These are phyloP conservation scores for Anastrepha obliqua DNA, from an alignment of 1,140 invertebrate genomes.

Conservation along the genomic window DNA sequence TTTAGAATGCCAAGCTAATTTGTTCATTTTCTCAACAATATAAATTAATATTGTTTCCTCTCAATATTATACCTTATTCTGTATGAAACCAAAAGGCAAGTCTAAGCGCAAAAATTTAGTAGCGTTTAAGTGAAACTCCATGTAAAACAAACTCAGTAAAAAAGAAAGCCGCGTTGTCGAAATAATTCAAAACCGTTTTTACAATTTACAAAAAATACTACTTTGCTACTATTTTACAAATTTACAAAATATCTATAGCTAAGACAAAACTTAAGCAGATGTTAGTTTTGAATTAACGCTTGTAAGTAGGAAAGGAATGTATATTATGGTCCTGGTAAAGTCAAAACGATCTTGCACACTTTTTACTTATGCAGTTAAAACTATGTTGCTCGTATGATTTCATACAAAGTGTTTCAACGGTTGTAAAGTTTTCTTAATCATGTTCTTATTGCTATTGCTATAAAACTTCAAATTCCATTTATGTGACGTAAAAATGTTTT, in stretches of 20 bases:
- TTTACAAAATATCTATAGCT: conserved; percentile 42
- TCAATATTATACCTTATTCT: not conserved
- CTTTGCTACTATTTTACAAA: conserved; percentile 53
- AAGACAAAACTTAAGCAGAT: not conserved
- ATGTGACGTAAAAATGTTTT: not conserved
- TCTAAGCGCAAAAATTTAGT: conserved; percentile 37
- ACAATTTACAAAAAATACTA: conserved; percentile 54
- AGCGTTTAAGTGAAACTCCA: not conserved
- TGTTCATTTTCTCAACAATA: not conserved
- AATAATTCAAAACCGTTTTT: conserved; percentile 49
- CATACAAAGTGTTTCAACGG: conserved; percentile 22
- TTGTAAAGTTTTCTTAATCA: conserved; percentile 47
- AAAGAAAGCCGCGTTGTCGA: conserved; percentile 39
- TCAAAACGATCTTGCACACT: conserved; percentile 33
- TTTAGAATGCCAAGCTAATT: conserved; percentile 29
- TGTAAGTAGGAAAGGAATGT: conserved; percentile 9
- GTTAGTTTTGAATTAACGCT: conserved; percentile 36
- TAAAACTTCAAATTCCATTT: not conserved
- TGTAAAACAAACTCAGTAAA: not conserved
- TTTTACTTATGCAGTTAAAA: not conserved
- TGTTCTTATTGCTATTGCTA: not conserved
- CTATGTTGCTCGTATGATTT: not conserved
- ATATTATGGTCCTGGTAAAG: conserved; percentile 19
- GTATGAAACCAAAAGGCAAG: conserved; percentile 28
- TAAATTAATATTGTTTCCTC: conserved; percentile 8